Evolutionary conservation across 2,113 vertebrate genomes (phyloP).

Genomic region (Phainopepla nitens): DNA sequence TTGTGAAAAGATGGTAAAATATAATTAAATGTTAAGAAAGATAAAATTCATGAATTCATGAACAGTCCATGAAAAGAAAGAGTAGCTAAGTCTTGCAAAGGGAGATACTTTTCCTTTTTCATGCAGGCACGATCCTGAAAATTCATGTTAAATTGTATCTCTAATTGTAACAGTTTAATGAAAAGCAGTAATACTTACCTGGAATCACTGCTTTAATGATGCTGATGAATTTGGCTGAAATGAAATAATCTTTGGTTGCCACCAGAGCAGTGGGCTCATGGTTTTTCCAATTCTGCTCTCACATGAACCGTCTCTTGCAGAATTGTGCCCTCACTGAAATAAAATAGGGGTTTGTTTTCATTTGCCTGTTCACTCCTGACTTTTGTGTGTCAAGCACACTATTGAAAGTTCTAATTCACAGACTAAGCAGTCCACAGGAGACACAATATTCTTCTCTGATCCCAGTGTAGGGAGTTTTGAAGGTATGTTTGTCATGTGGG

Average conservation of each 20-base stretch:
- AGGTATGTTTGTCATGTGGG: not conserved
- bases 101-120: not conserved
- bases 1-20: not conserved
- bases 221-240: not conserved
- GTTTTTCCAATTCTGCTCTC: not conserved
- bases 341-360: not conserved
- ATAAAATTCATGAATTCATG: not conserved
- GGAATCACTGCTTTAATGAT: not conserved
- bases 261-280: not conserved
- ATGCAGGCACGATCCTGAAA: not conserved
- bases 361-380: not conserved
- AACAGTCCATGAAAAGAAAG: not conserved
- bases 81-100: not conserved
- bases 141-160: not conserved
- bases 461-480: not conserved
- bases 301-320: not conserved
- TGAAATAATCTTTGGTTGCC: not conserved
- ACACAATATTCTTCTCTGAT: not conserved
- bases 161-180: not conserved
- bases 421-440: not conserved
- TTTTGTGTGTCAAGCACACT: not conserved
- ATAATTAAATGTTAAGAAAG: not conserved
- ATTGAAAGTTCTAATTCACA: not conserved
- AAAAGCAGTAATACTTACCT: not conserved
- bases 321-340: not conserved